These are phyloP conservation scores for Babylonia areolata DNA, from an alignment of 1,140 invertebrate species.

Conservation along the genomic window DNA sequence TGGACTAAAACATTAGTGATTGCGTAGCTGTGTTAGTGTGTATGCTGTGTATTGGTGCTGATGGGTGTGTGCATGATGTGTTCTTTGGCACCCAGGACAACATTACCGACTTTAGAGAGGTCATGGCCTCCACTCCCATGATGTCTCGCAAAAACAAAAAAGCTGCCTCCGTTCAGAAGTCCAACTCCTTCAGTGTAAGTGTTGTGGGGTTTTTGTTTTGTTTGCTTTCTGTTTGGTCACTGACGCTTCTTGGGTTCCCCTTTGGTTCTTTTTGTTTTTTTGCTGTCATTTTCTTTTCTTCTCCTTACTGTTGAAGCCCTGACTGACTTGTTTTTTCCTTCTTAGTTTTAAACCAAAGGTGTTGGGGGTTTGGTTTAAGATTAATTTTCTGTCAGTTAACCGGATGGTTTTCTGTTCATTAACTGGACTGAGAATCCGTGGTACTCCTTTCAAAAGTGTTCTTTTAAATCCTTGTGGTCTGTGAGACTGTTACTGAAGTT, in stretches of 20 bases:
- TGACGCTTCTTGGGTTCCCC: not conserved
- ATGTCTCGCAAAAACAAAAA: conserved; percentile 73
- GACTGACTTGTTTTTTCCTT: too few relatives aligned
- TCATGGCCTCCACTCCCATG: conserved; percentile 87
- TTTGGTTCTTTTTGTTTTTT: not conserved
- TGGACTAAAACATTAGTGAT: too few relatives aligned
- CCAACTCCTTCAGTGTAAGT: conserved; percentile 76
- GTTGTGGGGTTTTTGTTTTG: conserved; percentile 8
- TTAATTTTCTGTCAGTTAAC: too few relatives aligned
- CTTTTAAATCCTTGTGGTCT: too few relatives aligned
- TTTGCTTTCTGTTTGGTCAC: not conserved
- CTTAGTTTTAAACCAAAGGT: too few relatives aligned
- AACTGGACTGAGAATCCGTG: too few relatives aligned
- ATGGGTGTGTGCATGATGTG: not conserved
- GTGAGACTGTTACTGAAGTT: too few relatives aligned
- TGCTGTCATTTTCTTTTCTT: not conserved
- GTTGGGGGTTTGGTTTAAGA: too few relatives aligned
- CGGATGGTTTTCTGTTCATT: too few relatives aligned
- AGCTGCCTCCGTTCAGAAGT: conserved; percentile 70
- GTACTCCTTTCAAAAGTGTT: too few relatives aligned
- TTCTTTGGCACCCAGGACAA: conserved; percentile 58
- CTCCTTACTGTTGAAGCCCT: too few relatives aligned
- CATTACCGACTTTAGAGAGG: conserved; percentile 76
- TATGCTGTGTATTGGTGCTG: not conserved
- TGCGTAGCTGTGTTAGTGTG: too few relatives aligned